Percentiles rank a stretch among this genome's conserved stretches.
phyloP scores from a whole-genome alignment of 2,888 invertebrate genomes.

The Atethmia centrago region DNA sequence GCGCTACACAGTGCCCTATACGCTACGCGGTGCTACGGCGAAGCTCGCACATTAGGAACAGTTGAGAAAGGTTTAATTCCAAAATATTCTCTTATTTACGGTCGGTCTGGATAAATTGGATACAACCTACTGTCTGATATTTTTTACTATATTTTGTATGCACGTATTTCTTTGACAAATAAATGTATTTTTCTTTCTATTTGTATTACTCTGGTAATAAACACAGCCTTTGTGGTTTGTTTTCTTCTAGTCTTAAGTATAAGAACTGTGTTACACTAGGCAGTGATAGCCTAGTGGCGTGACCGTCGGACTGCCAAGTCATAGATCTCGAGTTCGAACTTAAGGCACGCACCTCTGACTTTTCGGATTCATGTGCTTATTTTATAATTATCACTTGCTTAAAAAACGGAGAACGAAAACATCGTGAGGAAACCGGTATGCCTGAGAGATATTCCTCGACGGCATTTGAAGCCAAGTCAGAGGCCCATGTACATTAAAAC shows the following conservation, averaged over 20 bases:
- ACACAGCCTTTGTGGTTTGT: neutral
- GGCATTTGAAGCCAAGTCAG: no score
- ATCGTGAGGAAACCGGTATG: no score
- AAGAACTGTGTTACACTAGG: no score
- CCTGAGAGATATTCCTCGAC: no score
- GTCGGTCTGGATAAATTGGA: neutral
- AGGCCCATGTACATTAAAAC: no score
- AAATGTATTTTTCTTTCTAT: neutral
- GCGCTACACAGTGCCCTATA: neutral
- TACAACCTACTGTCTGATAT: neutral
- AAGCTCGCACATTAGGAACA: neutral
- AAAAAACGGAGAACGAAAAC: no score
- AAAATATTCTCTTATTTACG: neutral
- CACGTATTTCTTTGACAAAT: neutral
- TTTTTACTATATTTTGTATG: neutral
- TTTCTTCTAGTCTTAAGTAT: neutral
- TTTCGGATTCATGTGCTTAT: no score
- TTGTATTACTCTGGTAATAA: neutral
- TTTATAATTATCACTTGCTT: no score
- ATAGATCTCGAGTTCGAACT: no score
- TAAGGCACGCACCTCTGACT: no score
- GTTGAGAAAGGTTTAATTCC: neutral
- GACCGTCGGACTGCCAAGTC: no score
- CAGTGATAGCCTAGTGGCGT: no score
- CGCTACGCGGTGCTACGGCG: slow-evolving; percentile 18